These are phyloP conservation scores for Nematostella vectensis DNA, from an alignment of 92 coral and sea anemone genomes.

Conservation along the genomic window DNA sequence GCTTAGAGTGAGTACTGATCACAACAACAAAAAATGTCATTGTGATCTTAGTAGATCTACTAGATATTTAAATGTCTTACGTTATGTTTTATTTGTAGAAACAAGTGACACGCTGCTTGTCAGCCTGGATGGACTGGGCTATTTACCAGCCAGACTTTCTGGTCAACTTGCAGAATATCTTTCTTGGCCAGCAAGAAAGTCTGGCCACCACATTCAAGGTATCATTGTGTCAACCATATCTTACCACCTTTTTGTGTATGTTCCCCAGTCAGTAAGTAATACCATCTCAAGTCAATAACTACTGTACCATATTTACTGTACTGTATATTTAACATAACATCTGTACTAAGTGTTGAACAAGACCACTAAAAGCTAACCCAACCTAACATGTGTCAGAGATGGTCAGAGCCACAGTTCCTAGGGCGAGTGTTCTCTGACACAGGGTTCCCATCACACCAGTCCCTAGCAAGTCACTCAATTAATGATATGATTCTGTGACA, in stretches of 20 bases:
- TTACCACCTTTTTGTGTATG: not conserved
- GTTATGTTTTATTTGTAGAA: conserved; percentile 32
- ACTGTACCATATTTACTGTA: too few relatives aligned
- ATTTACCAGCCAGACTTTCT: conserved; percentile 91
- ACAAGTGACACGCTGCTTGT: conserved; percentile 89
- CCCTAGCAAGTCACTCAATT: too few relatives aligned
- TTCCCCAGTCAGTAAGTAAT: too few relatives aligned
- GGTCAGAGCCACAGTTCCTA: too few relatives aligned
- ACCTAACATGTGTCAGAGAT: too few relatives aligned
- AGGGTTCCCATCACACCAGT: too few relatives aligned
- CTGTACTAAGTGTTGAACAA: too few relatives aligned
- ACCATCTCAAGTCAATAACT: too few relatives aligned
- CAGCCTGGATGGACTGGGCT: conserved; percentile 99
- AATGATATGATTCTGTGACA: too few relatives aligned
- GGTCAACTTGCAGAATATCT: conserved; percentile 67
- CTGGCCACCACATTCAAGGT: conserved; percentile 51
- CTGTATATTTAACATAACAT: too few relatives aligned
- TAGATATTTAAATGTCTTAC: not conserved
- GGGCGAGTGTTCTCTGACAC: too few relatives aligned
- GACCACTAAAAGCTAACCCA: too few relatives aligned
- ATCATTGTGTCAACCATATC: conserved; percentile 3
- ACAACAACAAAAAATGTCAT: not conserved
- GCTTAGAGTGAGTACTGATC: conserved; percentile 70
- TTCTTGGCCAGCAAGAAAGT: conserved; percentile 69
- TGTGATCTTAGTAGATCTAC: not conserved